A percentile compares a stretch with the other conserved stretches of the same genome.
These are phyloP conservation scores for Cryptocheilus praepositus DNA, from an alignment of 2,888 invertebrate species.

Conservation along the genomic window DNA sequence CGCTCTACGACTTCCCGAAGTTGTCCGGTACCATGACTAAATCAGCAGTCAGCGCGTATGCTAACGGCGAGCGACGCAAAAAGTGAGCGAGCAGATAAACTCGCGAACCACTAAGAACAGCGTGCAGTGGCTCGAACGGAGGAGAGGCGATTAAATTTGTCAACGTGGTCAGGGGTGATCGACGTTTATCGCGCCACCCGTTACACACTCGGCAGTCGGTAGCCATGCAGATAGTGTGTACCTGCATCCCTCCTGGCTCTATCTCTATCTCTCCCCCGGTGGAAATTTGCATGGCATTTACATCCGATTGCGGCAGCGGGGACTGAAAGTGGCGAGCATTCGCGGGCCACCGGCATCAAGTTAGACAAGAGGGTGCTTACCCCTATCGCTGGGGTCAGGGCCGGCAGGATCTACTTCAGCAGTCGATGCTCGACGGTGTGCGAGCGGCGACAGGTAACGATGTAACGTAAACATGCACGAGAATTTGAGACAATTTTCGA, in stretches of 20 bases:
- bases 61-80: neutral
- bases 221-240: constrained; percentile 39
- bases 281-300: constrained; percentile 69
- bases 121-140: constrained; percentile 23
- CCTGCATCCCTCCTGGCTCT: constrained; percentile 43
- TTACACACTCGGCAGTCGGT: constrained; percentile 45
- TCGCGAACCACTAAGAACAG: neutral
- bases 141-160: constrained; percentile 50
- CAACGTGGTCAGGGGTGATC: constrained; percentile 21
- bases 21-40: no score
- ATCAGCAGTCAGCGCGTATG: neutral
- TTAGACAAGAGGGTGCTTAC: constrained; percentile 19
- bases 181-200: constrained; percentile 48
- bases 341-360: constrained; percentile 19
- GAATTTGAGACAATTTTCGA: no score
- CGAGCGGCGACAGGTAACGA: neutral
- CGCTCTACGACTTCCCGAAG: no score
- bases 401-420: no score
- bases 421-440: no score
- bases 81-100: no score
- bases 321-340: constrained; percentile 56
- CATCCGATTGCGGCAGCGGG: constrained; percentile 63
- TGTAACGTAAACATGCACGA: no score
- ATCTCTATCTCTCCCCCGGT: constrained; percentile 34
- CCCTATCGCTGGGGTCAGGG: neutral